A percentile compares a stretch with the other conserved stretches of the same genome.
phyloP scores from a whole-genome alignment of 1,140 invertebrate genomes.

The Aphis craccivora region DNA sequence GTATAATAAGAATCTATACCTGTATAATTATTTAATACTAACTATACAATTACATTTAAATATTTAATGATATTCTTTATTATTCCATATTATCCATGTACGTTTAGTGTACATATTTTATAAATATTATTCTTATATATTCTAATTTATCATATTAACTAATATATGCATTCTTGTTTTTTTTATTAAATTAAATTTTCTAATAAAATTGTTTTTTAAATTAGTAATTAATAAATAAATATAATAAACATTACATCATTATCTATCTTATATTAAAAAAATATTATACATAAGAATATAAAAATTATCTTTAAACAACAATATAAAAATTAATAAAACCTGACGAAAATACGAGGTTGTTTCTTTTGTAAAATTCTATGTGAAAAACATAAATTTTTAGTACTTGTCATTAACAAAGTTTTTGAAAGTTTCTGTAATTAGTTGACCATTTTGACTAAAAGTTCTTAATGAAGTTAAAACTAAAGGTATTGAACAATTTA shows the following conservation, averaged over 20 bases:
- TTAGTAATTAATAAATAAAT: too few relatives aligned
- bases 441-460: constrained; percentile 24
- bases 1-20: neutral
- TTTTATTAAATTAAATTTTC: neutral
- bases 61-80: neutral
- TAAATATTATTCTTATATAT: neutral
- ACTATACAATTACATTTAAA: neutral
- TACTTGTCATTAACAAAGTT: neutral
- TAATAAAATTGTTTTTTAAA: too few relatives aligned
- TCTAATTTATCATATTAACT: neutral
- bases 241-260: too few relatives aligned
- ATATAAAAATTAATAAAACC: neutral
- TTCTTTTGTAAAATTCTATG: neutral
- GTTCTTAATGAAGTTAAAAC: constrained; percentile 28
- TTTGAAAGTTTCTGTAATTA: constrained; percentile 21
- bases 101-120: too few relatives aligned
- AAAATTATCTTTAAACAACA: neutral
- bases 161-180: neutral
- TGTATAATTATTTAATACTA: neutral
- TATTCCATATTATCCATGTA: too few relatives aligned
- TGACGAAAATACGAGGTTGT: neutral
- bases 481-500: neutral
- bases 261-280: too few relatives aligned
- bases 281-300: neutral
- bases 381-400: neutral